A percentile compares a stretch with the other conserved stretches of the same genome.
phyloP scores from a whole-genome alignment of 2,888 invertebrate species.

The Dryococelus australis region DNA sequence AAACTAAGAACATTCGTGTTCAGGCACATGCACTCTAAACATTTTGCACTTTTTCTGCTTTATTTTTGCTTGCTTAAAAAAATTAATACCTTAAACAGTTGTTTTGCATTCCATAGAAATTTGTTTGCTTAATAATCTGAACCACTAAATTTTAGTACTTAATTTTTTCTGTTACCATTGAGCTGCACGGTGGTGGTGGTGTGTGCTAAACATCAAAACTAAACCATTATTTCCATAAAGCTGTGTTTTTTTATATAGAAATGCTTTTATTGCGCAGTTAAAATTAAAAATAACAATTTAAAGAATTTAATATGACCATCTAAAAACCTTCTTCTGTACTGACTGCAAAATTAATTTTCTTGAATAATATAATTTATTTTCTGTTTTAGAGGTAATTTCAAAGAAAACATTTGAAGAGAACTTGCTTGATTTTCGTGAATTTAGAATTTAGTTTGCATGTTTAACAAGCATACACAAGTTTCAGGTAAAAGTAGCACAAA shows the following conservation, averaged over 20 bases:
- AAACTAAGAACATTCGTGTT: neutral
- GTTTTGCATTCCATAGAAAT: neutral
- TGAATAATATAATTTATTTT: neutral
- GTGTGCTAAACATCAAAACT: neutral
- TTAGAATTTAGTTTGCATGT: neutral
- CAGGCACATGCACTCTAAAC: neutral
- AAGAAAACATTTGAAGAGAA: neutral
- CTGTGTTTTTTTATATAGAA: neutral
- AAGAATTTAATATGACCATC: neutral
- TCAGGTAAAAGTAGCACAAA: conserved; percentile 33
- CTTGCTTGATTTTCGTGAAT: neutral
- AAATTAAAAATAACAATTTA: neutral
- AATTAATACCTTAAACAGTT: neutral
- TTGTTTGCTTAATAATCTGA: neutral
- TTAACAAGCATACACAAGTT: neutral
- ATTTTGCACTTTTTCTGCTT: neutral
- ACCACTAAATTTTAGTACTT: neutral
- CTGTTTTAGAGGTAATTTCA: neutral
- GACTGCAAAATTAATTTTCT: neutral
- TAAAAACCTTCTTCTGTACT: neutral
- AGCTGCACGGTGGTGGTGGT: conserved; percentile 9
- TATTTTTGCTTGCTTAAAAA: neutral
- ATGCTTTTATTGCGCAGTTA: neutral
- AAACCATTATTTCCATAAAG: neutral
- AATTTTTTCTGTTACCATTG: neutral